Conservation (phyloP, 2,797 vertebrate species). For the Lophius americanus region DNA sequence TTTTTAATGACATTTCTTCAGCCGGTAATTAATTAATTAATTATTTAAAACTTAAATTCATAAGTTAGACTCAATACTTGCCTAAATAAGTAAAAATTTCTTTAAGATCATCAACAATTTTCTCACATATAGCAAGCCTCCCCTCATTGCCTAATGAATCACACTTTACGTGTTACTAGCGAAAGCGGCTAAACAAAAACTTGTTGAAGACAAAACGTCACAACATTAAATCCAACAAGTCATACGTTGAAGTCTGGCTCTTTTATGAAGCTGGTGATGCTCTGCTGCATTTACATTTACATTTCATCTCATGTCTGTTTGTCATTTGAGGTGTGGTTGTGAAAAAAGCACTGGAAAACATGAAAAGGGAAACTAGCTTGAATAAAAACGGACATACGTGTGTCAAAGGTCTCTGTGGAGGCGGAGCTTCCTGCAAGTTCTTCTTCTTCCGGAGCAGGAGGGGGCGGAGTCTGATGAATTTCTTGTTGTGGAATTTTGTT, state of each 20-base stretch:
- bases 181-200: background rate
- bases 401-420: conserved; percentile 33
- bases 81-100: no score
- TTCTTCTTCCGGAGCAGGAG: conserved; percentile 28
- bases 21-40: no score
- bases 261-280: background rate
- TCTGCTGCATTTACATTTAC: background rate
- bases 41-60: no score
- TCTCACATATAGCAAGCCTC: no score
- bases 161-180: conserved; percentile 5
- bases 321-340: no score
- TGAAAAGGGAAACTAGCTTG: background rate
- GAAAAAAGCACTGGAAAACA: no score
- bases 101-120: no score
- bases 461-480: conserved; percentile 58
- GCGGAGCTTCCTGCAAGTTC: conserved; percentile 34
- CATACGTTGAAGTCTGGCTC: conserved; percentile 24
- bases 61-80: no score
- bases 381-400: conserved; percentile 34
- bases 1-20: no score
- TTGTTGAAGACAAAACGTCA: background rate
- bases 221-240: conserved; percentile 7
- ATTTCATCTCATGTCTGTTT: background rate
- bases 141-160: background rate
- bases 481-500: conserved; percentile 60